Evolutionary conservation across 2,888 invertebrate species (phyloP).

Genomic region (Nysson spinosus): DNA sequence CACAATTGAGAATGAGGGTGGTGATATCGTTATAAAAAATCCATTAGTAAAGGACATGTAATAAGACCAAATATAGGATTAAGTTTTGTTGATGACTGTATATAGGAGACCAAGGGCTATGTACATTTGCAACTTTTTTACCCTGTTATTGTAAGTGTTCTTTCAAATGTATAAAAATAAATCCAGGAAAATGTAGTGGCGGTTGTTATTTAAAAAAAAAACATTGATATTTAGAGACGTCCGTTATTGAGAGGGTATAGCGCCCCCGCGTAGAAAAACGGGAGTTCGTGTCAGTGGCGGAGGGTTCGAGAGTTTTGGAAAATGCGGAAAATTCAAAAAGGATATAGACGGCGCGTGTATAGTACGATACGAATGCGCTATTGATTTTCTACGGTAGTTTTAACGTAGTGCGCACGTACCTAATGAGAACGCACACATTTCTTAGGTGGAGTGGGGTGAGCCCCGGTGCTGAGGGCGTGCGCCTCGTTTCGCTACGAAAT

Average conservation of each 20-base stretch:
- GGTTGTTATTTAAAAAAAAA: background rate
- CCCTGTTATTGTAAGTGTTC: background rate
- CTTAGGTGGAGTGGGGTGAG: conserved; percentile 38
- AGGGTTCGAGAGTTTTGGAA: background rate
- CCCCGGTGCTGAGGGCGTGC: conserved; percentile 62
- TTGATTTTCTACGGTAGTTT: conserved; percentile 71
- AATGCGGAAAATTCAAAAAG: background rate
- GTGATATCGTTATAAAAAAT: conserved; percentile 83
- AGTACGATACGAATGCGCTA: conserved; percentile 55
- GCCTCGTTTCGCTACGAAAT: conserved; percentile 63
- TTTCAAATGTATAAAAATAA: no score
- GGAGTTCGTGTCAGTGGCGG: no score
- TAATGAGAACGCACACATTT: conserved; percentile 53
- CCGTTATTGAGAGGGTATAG: background rate
- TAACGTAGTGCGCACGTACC: conserved; percentile 70
- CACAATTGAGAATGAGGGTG: conserved; percentile 88
- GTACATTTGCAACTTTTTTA: no score
- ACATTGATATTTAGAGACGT: no score
- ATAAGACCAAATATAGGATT: background rate
- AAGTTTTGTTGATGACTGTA: background rate
- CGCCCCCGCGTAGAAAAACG: no score
- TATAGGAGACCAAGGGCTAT: background rate
- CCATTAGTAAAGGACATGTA: conserved; percentile 64
- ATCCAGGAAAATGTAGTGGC: background rate
- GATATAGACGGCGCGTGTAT: conserved; percentile 23